Evolutionary conservation across 2,797 vertebrate genomes (phyloP).

Genomic region (Ispidina picta): DNA sequence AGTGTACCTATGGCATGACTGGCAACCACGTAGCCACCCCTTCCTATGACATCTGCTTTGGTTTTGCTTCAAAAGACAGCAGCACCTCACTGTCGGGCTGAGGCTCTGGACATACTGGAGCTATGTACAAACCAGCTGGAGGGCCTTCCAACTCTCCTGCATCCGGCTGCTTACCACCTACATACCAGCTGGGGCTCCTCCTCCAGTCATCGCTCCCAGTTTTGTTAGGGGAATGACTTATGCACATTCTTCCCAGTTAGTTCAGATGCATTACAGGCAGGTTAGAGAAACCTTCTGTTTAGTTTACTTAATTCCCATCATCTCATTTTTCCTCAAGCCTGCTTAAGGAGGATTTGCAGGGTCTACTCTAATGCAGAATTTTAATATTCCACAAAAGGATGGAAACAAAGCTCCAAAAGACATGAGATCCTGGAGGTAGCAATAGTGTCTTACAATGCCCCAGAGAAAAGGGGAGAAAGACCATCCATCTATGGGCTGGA

Average conservation of each 20-base stretch:
- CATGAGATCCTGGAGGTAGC: not conserved
- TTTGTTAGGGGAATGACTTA: not conserved
- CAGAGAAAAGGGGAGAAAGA: no score
- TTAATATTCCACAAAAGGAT: not conserved
- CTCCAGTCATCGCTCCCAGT: not conserved
- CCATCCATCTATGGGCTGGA: not conserved
- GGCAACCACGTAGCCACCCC: not conserved
- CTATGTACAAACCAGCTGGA: not conserved
- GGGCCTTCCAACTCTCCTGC: not conserved
- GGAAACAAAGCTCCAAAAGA: not conserved
- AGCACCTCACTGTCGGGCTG: fast-evolving
- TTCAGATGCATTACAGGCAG: not conserved
- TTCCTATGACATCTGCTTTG: fast-evolving
- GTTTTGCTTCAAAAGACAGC: not conserved
- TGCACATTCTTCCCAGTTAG: not conserved
- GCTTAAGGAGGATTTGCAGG: not conserved
- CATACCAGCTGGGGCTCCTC: constrained; percentile 36
- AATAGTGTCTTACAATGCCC: not conserved
- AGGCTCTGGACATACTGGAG: not conserved
- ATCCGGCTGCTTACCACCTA: not conserved
- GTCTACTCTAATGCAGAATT: not conserved
- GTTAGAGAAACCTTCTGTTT: not conserved
- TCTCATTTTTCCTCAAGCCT: not conserved
- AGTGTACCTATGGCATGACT: not conserved
- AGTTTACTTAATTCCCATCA: not conserved